Evolutionary conservation across 92 coral and sea anemone species (phyloP), one percentile per base, ranked within the genome.

Genomic region (Umimayanthus kanabou): DNA sequence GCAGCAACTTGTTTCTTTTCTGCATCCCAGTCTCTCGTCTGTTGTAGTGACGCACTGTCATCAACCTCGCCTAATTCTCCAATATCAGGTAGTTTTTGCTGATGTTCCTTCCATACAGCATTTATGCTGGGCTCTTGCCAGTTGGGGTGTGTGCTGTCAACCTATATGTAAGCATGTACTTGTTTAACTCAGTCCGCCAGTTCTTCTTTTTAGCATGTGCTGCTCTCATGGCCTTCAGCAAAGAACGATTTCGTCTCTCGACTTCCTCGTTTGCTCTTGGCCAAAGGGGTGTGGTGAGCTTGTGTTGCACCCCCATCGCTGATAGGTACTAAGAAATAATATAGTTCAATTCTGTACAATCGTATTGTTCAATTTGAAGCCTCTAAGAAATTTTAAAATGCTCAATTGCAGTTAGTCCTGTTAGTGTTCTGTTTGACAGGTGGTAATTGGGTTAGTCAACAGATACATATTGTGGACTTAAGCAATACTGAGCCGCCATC

Each of bases 61-160:
- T 91, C 93, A 18, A 15, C 61, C 49, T 81, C 85, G 25, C 83
- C 93, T 0, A 80, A 74, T 10, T 91, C 86, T 33, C 37, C 37
- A 33, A 33, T 33, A 33, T 33, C 37, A 33, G 37, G 37, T 33
- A 0, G 37, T 33, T 33, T 33, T 2, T 33, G 37, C 37, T 33
- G 37, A 33, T 33, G 37, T 33, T 33, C 0, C 37, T 2, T 0
- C 37, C 37, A 33, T 33, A 33, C 37, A 33, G 37, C 37, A 91
- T 67, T 39, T 88, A 86, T 13, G 87, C 81, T 26, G 93, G 91
- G 76, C 92, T 89, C 85, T 74, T 89, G 45, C 94, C 91, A 58
- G 88, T 85, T 58, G 90, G 89, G 4, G 88, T 78, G 65, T 81
- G 94, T 3, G 92, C 85, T 4, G 67, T 58, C 67, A 9, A 58